These are phyloP conservation scores for Porphyrio hochstetteri DNA, from an alignment of 2,113 vertebrate species.

Conservation along the genomic window DNA sequence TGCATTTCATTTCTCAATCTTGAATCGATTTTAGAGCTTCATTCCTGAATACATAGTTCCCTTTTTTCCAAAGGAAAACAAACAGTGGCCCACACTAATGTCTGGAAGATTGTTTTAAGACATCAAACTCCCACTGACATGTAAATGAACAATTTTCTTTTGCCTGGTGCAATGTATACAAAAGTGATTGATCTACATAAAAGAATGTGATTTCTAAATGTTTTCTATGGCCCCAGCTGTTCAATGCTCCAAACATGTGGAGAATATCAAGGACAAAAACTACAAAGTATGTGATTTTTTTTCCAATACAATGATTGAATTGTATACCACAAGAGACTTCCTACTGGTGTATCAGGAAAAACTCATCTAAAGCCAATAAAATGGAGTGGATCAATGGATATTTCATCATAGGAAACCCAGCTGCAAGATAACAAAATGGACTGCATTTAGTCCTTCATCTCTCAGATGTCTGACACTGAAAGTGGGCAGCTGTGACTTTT, in stretches of 20 bases:
- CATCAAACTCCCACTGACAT: neutral
- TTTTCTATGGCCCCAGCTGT: slow-evolving; percentile 29
- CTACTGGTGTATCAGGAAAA: neutral
- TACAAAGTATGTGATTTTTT: slow-evolving; percentile 2
- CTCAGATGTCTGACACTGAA: neutral
- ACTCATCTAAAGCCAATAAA: slow-evolving; percentile 22
- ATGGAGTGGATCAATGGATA: slow-evolving; percentile 10
- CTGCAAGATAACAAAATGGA: slow-evolving; percentile 17
- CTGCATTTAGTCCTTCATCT: neutral
- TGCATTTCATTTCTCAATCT: neutral
- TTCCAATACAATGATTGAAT: slow-evolving; percentile 4
- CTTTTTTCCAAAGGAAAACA: neutral
- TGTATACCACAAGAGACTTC: slow-evolving; percentile 6
- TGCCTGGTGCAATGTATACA: slow-evolving; percentile 29
- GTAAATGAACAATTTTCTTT: slow-evolving; percentile 23
- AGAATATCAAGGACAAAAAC: slow-evolving; percentile 33
- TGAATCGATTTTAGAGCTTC: neutral
- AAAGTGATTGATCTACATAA: slow-evolving; percentile 18
- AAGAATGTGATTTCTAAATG: slow-evolving; percentile 41
- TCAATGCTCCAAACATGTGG: slow-evolving; percentile 15
- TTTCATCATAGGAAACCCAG: slow-evolving; percentile 51
- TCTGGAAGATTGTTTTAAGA: slow-evolving; percentile 11
- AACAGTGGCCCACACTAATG: neutral
- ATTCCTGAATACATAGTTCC: neutral
- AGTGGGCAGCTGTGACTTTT: slow-evolving; percentile 7